Evolutionary conservation across 64 coral and sea anemone genomes (phyloP).

Genomic region (Stichodactyla helianthus): DNA sequence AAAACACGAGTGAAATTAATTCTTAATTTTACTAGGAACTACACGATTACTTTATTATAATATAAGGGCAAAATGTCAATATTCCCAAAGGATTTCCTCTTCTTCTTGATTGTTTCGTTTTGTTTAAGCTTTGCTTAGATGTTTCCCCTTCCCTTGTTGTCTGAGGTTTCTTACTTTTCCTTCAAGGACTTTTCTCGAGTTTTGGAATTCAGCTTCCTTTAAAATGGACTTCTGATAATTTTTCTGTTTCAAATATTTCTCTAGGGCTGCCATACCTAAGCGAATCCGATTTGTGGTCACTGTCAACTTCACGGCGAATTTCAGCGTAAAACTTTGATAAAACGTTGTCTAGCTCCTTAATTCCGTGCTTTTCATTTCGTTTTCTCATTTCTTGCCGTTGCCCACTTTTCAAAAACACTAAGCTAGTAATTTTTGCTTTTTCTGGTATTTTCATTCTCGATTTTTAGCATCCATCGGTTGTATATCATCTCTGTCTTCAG

Average conservation of each 20-base stretch:
- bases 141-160: constrained; percentile 2
- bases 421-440: no score
- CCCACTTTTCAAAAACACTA: background rate
- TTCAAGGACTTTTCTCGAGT: constrained; percentile 25
- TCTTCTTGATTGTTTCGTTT: background rate
- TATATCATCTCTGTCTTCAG: no score
- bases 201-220: background rate
- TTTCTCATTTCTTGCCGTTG: background rate
- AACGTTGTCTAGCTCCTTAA: background rate
- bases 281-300: background rate
- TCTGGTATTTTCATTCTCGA: no score
- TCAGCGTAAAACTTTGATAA: background rate
- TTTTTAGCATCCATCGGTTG: no score
- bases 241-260: background rate
- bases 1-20: no score
- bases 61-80: background rate
- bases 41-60: no score
- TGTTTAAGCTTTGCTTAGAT: constrained; percentile 9
- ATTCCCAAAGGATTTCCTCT: constrained; percentile 30
- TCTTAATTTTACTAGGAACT: no score
- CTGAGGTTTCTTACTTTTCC: constrained; percentile 12
- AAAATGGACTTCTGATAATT: background rate
- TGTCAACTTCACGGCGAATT: background rate
- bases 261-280: background rate
- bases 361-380: background rate